These are phyloP conservation scores for Serrognathus titanus DNA, from an alignment of 2,888 invertebrate genomes.

Conservation along the genomic window DNA sequence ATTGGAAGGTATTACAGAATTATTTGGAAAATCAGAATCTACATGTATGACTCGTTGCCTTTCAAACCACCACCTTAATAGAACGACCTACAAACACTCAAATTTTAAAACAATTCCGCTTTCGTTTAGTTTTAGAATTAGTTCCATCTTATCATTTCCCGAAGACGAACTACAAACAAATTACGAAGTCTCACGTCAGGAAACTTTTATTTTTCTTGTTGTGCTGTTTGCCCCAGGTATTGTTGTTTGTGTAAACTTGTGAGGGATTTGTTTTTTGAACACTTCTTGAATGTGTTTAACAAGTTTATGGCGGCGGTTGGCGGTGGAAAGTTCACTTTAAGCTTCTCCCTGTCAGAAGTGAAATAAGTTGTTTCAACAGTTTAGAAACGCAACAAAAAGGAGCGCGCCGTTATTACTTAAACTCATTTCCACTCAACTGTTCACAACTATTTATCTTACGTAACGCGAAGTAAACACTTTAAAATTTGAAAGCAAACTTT, in stretches of 20 bases:
- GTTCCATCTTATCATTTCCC: no score
- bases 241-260: slow-evolving; percentile 27
- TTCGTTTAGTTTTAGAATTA: no score
- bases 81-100: no score
- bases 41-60: no score
- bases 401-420: not conserved
- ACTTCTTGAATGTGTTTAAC: slow-evolving; percentile 27
- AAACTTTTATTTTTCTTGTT: slow-evolving; percentile 12
- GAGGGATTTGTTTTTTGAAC: slow-evolving; percentile 30
- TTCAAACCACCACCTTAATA: no score
- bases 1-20: no score
- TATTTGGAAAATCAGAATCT: no score
- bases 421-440: slow-evolving; percentile 1
- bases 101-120: no score
- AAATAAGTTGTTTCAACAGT: not conserved
- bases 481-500: no score
- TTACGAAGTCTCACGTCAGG: slow-evolving; percentile 20
- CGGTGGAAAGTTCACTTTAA: not conserved
- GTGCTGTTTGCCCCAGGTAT: slow-evolving; percentile 18
- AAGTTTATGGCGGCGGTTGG: slow-evolving; percentile 14
- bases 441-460: not conserved
- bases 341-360: not conserved
- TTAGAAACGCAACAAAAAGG: not conserved
- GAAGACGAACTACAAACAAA: slow-evolving; percentile 5
- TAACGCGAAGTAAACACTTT: not conserved